phyloP scores from a whole-genome alignment of 2,888 invertebrate species.

The Orthosia gothica region DNA sequence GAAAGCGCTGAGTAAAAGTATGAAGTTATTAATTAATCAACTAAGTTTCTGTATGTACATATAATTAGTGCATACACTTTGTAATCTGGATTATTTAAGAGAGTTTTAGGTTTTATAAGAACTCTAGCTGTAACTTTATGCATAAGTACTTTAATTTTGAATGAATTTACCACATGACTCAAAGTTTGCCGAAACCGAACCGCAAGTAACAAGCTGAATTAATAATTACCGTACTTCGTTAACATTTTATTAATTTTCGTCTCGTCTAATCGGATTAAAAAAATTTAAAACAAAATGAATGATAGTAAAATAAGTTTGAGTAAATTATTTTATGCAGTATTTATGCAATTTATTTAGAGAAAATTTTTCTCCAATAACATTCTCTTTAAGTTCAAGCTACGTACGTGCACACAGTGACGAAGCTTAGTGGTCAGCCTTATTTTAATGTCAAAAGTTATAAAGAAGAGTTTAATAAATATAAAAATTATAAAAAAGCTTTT shows the following conservation, averaged over 20 bases:
- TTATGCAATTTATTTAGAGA: no score
- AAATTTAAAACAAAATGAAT: slow-evolving; percentile 1
- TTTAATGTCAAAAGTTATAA: no score
- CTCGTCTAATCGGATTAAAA: neutral
- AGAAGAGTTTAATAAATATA: no score
- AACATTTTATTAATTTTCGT: neutral
- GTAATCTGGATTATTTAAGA: neutral
- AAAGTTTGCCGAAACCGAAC: neutral
- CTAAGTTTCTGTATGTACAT: neutral
- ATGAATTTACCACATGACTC: neutral
- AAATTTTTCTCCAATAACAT: no score
- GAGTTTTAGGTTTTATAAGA: neutral
- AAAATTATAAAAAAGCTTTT: no score
- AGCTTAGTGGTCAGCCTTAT: no score
- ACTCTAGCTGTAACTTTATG: neutral
- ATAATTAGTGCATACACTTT: no score
- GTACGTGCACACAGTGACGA: no score
- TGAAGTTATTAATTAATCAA: neutral
- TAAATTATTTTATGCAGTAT: no score
- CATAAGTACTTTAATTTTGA: neutral
- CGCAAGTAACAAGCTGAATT: neutral
- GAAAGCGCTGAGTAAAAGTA: neutral
- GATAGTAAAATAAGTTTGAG: neutral
- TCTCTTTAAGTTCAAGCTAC: no score
- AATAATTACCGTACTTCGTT: neutral